Evolutionary conservation across 2,113 vertebrate genomes (phyloP).

Genomic region (Verasper variegatus): DNA sequence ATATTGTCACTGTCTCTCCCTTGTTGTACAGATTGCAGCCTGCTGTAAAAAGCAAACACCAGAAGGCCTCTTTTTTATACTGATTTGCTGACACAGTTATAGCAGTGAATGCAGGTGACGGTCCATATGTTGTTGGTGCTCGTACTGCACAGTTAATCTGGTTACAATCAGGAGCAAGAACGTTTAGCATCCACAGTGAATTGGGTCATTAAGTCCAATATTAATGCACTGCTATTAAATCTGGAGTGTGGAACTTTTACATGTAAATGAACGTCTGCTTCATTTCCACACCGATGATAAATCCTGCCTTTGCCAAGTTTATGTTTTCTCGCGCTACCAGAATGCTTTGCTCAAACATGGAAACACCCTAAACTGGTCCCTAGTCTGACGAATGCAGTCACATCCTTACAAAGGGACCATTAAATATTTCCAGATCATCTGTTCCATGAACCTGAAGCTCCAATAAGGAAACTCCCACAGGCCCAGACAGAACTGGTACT

Average conservation of each 20-base stretch:
- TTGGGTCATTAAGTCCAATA: not conserved
- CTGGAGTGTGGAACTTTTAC: not conserved
- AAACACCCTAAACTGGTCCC: not conserved
- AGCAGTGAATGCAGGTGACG: constrained; percentile 11
- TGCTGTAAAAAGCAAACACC: constrained; percentile 7
- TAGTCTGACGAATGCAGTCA: not conserved
- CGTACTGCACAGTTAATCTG: not conserved
- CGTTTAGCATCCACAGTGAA: not conserved
- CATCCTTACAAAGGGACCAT: not conserved
- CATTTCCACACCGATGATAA: not conserved
- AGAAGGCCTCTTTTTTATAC: not conserved
- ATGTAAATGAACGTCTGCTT: not conserved
- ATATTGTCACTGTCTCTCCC: constrained; percentile 5
- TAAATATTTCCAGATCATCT: constrained; percentile 19
- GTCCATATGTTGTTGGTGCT: not conserved
- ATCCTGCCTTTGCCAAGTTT: not conserved
- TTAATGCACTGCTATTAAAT: not conserved
- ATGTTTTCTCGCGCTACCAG: not conserved
- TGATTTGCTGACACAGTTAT: constrained; percentile 25
- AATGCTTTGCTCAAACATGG: not conserved
- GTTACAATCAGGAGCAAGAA: not conserved
- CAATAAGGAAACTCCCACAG: not conserved
- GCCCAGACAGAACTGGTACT: not conserved
- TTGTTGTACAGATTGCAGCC: constrained; percentile 22
- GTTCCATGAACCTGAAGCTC: not conserved